Percentiles rank a stretch among this genome's conserved stretches.
Conservation (phyloP, 1,140 invertebrate species). For the Conus betulinus region DNA sequence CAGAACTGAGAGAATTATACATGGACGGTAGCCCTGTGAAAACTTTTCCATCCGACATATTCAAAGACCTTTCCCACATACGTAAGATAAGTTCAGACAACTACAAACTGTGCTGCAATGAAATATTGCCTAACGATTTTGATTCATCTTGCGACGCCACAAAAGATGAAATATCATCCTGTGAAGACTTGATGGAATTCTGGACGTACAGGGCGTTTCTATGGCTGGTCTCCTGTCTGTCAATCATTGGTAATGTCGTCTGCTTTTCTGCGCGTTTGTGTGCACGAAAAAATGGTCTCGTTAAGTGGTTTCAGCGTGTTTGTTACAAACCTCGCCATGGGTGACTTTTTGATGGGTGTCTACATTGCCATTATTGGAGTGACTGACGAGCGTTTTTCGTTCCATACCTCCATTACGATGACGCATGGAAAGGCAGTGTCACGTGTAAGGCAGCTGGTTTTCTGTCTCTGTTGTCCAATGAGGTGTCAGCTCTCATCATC, state of each 20-base stretch:
- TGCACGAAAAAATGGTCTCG: neutral
- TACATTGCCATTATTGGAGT: conserved; percentile 65
- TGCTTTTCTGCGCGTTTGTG: conserved; percentile 41
- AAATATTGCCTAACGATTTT: conserved; percentile 32
- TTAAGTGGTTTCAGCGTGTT: conserved; percentile 51
- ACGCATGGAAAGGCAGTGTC: conserved; percentile 53
- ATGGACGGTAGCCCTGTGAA: neutral
- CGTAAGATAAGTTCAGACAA: conserved; percentile 41
- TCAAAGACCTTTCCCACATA: neutral
- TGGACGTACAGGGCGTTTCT: conserved; percentile 48
- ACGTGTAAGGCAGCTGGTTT: conserved; percentile 63
- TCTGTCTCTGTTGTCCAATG: conserved; percentile 56
- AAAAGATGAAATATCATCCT: conserved; percentile 44
- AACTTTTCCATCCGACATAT: neutral
- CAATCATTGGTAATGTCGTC: conserved; percentile 50
- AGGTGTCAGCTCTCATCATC: conserved; percentile 37
- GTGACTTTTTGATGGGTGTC: conserved; percentile 69
- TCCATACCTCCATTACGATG: conserved; percentile 59
- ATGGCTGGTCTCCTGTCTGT: conserved; percentile 54
- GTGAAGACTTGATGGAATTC: conserved; percentile 49
- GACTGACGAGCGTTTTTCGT: conserved; percentile 32
- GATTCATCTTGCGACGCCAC: conserved; percentile 50
- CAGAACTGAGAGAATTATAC: conserved; percentile 21
- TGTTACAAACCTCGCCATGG: conserved; percentile 61
- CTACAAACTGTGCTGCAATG: conserved; percentile 57